Base-by-base conservation (phyloP, 2,888 invertebrate species). In the Euproctis similis region DNA sequence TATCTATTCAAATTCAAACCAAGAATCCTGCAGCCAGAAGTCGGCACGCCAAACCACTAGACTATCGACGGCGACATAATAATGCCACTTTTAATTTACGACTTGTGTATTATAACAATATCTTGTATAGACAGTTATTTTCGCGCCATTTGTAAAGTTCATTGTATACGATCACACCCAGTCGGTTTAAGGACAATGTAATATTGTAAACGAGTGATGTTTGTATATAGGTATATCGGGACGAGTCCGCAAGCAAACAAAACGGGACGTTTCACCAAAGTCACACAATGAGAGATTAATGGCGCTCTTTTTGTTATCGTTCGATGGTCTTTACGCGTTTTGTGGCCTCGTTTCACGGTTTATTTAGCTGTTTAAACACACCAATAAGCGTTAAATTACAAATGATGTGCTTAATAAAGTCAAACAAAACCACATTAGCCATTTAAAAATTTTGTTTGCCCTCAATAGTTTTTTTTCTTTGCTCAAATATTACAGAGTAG, bases 271-370 rank as follows among this genome's bases (percentile, higher is more conserved):
- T 62, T 68, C 68, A 61, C 66, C 65, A 62, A 54, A 59, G 58
- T 63, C 64, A 56, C 69, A 82, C 82, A 82, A 80, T 80, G 62
- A 63, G 71, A 76, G 82, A 82, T 82, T 82, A 81, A 82, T 82
- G 76, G 68, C 64, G 50, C 55, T 54, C 71, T 72, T 75, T 76
- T 77, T 81, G 80, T 80, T 72, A 75, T 68, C 70, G 62, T 58
- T 59, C 61, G 68, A 74, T 74, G 70, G 66, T 80, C 74, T 80
- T 81, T 71, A 73, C 69, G 60, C 61, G 57, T 69, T 78, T 76
- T 77, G 78, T 74, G 67, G 72, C 61, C 67, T 78, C 77, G 74
- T 80, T 81, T 81, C 78, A 80, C 69, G 76, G 72, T 71, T 72
- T 69, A 72, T 78, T 77, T 72, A 66, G 63, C 66, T 65, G 64